These are phyloP conservation scores for Hippocampus mohnikei DNA, from an alignment of 2,113 vertebrate genomes.

Conservation along the genomic window DNA sequence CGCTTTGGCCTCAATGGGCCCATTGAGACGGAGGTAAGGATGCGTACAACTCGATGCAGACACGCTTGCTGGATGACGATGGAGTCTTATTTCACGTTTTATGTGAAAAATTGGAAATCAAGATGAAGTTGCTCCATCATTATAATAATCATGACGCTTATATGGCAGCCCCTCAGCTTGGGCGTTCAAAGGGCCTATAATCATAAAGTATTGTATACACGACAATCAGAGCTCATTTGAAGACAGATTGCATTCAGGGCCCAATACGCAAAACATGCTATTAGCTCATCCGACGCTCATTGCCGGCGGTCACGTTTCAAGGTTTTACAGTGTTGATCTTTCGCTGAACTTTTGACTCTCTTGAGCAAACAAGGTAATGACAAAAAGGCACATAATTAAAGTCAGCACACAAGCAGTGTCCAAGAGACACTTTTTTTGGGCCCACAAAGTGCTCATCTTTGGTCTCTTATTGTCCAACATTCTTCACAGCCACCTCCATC, in stretches of 20 bases:
- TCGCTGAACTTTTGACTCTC: constrained; percentile 53
- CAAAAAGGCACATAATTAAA: constrained; percentile 68
- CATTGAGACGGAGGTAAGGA: constrained; percentile 70
- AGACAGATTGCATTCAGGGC: constrained; percentile 38
- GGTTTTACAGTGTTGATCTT: constrained; percentile 62
- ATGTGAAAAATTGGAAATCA: not conserved
- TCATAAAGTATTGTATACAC: constrained; percentile 28
- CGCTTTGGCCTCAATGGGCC: constrained; percentile 78
- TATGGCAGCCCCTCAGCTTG: not conserved
- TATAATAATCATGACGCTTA: not conserved
- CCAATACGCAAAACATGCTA: constrained; percentile 32
- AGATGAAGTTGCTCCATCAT: not conserved
- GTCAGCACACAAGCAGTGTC: constrained; percentile 52
- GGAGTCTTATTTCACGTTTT: constrained; percentile 12
- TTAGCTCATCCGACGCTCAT: constrained; percentile 35
- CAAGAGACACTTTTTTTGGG: constrained; percentile 38
- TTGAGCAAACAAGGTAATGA: constrained; percentile 69
- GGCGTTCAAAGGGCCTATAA: constrained; percentile 23
- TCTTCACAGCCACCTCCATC: constrained; percentile 67
- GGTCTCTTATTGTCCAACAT: not conserved
- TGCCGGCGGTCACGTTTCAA: constrained; percentile 25
- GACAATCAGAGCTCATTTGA: constrained; percentile 39
- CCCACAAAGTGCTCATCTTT: constrained; percentile 7
- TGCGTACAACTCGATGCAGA: constrained; percentile 21
- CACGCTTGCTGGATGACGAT: constrained; percentile 22